Evolutionary conservation across 1,140 invertebrate species (phyloP).

Genomic region (Caenorhabditis remanei): DNA sequence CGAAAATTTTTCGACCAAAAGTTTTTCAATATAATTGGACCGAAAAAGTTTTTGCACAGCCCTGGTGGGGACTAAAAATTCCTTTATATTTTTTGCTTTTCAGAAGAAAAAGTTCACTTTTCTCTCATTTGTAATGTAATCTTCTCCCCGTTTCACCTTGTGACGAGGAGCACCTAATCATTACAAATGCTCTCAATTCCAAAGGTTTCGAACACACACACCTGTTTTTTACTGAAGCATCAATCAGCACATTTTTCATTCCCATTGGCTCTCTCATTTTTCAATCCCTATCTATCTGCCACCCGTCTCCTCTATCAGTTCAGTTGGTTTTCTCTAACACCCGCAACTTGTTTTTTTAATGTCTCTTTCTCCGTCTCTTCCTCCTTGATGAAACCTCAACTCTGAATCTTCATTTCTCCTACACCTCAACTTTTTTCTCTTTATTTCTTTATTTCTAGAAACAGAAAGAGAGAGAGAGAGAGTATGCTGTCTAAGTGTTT

Average conservation of each 20-base stretch:
- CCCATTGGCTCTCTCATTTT: background rate
- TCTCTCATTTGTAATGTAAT: too few species aligned
- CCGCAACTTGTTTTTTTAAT: conserved; percentile 35
- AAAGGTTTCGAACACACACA: background rate
- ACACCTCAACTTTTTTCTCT: conserved; percentile 33
- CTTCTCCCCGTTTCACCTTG: too few species aligned
- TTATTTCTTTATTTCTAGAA: conserved; percentile 14
- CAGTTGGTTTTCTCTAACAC: background rate
- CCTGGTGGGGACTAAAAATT: too few species aligned
- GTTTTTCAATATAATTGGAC: too few species aligned
- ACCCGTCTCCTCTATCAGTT: conserved; percentile 14
- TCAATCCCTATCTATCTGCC: background rate
- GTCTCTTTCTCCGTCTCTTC: conserved; percentile 20
- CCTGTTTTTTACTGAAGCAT: conserved; percentile 30
- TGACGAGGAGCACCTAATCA: too few species aligned
- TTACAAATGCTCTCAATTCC: too few species aligned
- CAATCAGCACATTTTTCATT: conserved; percentile 40
- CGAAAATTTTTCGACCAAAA: too few species aligned
- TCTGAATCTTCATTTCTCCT: conserved; percentile 25
- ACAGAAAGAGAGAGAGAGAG: background rate
- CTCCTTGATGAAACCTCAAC: conserved; percentile 30
- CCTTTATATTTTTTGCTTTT: too few species aligned
- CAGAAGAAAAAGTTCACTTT: too few species aligned
- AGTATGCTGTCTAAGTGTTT: conserved; percentile 32
- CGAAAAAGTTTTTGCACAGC: too few species aligned